Evolutionary conservation across 2,797 vertebrate species (phyloP), one percentile per base, ranked within the genome.

Genomic region (Pseudotriccus pelzelni): DNA sequence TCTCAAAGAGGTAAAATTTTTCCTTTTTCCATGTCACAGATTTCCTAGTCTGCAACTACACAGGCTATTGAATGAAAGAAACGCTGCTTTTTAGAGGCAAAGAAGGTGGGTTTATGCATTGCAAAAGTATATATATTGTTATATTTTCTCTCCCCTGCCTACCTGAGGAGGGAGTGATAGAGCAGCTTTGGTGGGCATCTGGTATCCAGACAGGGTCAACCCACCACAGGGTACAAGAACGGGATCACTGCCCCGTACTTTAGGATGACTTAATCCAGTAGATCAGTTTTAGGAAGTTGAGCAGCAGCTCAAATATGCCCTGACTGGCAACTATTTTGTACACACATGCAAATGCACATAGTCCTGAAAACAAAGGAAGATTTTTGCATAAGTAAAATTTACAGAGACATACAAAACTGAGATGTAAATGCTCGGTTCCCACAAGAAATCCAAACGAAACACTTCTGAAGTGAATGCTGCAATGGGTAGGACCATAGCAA

Each of bases 61-160:
- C 16, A 43, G 11, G 6, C 6, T 68, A 15, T 3, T 85, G 23
- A 67, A 85, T 11, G 12, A 66, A 58, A 55, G n/a, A 36, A 87
- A 41, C 6, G 18, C 34, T 64, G 16, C 20, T 72, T 15, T 58
- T 68, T 25, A 43, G 37, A 14, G 30, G 22, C 6, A 53, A 78
- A 60, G 34, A 27, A n/a, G 6, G 12, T 0, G 0, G 3, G 2
- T 58, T 24, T 18, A 32, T 39, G 56, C 4, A n/a, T 18, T 56
- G 16, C 21, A 64, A 77, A 76, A 11, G 4, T 30, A n/a, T 4
- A 25, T n/a, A 19, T 8, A 23, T n/a, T 4, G 13, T 25, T 47
- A 25, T 27, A 22, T 32, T 34, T 69, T 39, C 18, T 49, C 14
- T 59, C 6, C 14, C 7, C 8, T 23, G 4, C 1, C 34, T 32